Conservation (phyloP, 2,888 invertebrate genomes). For the Drosophila lutescens region DNA sequence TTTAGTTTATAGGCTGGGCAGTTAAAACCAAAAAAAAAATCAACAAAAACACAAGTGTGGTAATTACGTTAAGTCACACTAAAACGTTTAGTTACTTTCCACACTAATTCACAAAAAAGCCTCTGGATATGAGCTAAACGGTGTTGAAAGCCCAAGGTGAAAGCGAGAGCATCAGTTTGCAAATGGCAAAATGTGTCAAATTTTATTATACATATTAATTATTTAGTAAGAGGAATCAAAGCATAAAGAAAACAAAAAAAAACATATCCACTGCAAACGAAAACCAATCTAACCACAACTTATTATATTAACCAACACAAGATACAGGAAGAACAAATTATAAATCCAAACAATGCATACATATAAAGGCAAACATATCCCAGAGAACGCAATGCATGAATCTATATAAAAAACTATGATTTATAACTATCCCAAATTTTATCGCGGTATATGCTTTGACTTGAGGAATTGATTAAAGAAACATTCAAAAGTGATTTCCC, state of each 20-base stretch:
- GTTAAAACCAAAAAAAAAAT: slow-evolving; percentile 50
- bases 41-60: slow-evolving; percentile 42
- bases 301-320: slow-evolving; percentile 55
- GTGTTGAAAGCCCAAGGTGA: slow-evolving; percentile 42
- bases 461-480: slow-evolving; percentile 4
- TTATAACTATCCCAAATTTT: slow-evolving; percentile 10
- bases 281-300: slow-evolving; percentile 40
- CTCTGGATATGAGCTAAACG: slow-evolving; percentile 14
- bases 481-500: slow-evolving; percentile 19
- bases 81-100: slow-evolving; percentile 29
- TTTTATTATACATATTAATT: slow-evolving; percentile 69
- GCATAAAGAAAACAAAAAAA: slow-evolving; percentile 34
- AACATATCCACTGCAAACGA: slow-evolving; percentile 47
- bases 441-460: slow-evolving; percentile 18
- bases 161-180: slow-evolving; percentile 41
- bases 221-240: slow-evolving; percentile 48
- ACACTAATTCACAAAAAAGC: slow-evolving; percentile 14
- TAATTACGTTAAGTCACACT: slow-evolving; percentile 37
- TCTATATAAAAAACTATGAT: slow-evolving; percentile 30
- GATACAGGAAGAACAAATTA: slow-evolving; percentile 46
- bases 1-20: slow-evolving; percentile 71
- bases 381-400: slow-evolving; percentile 43
- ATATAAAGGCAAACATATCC: slow-evolving; percentile 71
- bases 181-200: slow-evolving; percentile 64
- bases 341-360: slow-evolving; percentile 59